A percentile compares a stretch with the other conserved stretches of the same genome.
These are phyloP conservation scores for Alcis repandata DNA, from an alignment of 2,888 invertebrate genomes.

Conservation along the genomic window DNA sequence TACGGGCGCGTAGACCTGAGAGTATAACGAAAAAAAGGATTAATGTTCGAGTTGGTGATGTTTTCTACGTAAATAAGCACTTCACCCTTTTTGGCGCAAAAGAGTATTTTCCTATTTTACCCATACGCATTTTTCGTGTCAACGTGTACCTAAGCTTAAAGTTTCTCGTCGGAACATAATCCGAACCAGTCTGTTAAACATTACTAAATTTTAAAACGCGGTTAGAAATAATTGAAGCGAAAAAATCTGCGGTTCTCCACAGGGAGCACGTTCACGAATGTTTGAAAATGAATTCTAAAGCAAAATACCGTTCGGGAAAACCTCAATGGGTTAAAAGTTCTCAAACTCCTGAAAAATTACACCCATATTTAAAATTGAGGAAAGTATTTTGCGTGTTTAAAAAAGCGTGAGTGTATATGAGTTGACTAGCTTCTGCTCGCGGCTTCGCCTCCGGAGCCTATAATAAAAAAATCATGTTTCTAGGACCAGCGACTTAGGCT, in stretches of 20 bases:
- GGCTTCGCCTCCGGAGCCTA: no score
- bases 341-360: conserved; percentile 48
- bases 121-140: neutral
- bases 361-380: conserved; percentile 32
- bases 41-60: no score
- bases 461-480: no score
- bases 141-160: neutral
- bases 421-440: conserved; percentile 11
- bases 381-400: conserved; percentile 53
- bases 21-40: neutral
- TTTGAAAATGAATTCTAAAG: conserved; percentile 44
- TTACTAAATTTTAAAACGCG: conserved; percentile 19
- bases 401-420: conserved; percentile 34
- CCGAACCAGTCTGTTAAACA: neutral
- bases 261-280: conserved; percentile 27
- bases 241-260: conserved; percentile 12
- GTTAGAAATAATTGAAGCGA: conserved; percentile 7
- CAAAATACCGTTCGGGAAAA: conserved; percentile 50
- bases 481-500: no score
- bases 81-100: neutral
- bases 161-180: neutral
- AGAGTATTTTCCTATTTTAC: neutral
- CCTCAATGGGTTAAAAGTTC: conserved; percentile 52
- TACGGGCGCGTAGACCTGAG: neutral
- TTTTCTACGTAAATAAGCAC: no score